These are phyloP conservation scores for Sapajus apella DNA, from an alignment of 2,113 vertebrate genomes.

Conservation along the genomic window DNA sequence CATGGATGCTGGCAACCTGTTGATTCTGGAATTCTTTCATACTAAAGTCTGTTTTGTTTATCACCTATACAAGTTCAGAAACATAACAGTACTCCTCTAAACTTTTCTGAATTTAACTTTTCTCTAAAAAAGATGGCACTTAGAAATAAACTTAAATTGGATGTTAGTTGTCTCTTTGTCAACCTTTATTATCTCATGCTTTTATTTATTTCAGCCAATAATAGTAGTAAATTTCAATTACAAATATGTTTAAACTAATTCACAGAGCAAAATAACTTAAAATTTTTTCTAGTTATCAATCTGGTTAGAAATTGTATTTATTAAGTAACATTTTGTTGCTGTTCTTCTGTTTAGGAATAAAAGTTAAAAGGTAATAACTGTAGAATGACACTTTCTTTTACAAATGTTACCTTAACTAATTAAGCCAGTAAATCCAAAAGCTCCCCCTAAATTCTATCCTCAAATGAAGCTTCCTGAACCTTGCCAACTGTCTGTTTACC, in stretches of 20 bases:
- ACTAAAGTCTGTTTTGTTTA: background rate
- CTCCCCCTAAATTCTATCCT: background rate
- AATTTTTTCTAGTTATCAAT: background rate
- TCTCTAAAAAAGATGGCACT: background rate
- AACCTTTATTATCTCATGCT: background rate
- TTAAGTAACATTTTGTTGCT: background rate
- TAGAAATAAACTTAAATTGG: background rate
- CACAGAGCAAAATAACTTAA: background rate
- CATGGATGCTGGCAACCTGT: background rate
- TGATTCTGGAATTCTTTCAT: background rate
- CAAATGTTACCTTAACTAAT: background rate
- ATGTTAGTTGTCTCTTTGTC: background rate
- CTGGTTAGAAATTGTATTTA: slow-evolving; percentile 17
- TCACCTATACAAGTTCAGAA: background rate
- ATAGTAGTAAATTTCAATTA: background rate
- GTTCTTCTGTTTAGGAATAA: background rate
- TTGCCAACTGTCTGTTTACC: background rate
- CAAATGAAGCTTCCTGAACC: background rate
- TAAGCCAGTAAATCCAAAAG: background rate
- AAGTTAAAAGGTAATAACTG: background rate
- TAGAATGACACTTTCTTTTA: background rate
- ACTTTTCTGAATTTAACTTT: background rate
- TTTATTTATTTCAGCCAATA: background rate
- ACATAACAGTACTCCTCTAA: background rate
- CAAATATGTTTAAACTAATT: slow-evolving; percentile 25